These are phyloP conservation scores for Hydrolagus colliei DNA, from an alignment of 2,797 vertebrate genomes.

Conservation along the genomic window DNA sequence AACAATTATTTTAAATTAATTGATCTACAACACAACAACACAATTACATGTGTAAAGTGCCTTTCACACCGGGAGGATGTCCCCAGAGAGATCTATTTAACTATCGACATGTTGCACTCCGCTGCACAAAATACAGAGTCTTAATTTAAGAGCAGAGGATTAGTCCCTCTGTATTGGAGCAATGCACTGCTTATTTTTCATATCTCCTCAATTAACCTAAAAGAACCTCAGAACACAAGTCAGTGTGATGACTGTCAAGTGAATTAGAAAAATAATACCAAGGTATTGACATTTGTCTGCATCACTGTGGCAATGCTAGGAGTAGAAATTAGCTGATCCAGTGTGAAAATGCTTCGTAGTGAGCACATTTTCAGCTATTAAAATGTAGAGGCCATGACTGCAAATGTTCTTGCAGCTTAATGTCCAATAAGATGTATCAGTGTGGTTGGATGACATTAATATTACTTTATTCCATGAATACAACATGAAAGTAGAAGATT, in stretches of 20 bases:
- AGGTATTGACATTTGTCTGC: constrained; percentile 40
- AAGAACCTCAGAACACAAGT: constrained; percentile 48
- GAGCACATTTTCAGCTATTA: constrained; percentile 36
- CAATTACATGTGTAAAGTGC: too few relatives aligned
- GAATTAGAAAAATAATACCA: constrained; percentile 50
- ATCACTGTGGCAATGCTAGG: constrained; percentile 35
- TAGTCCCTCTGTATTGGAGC: constrained; percentile 45
- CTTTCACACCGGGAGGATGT: too few relatives aligned
- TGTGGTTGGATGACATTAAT: neutral
- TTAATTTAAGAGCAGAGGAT: constrained; percentile 47
- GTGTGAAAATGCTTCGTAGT: constrained; percentile 33
- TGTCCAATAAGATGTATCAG: neutral
- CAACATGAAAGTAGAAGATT: neutral
- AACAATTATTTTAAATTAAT: constrained; percentile 36
- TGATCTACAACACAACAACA: constrained; percentile 36
- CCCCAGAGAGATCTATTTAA: constrained; percentile 33
- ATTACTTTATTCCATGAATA: neutral
- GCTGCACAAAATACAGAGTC: constrained; percentile 37
- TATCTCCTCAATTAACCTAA: constrained; percentile 56
- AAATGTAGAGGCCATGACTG: constrained; percentile 5
- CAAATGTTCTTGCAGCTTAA: neutral
- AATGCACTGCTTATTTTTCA: constrained; percentile 47
- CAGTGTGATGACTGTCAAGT: constrained; percentile 38
- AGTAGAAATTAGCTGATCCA: constrained; percentile 35
- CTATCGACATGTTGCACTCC: constrained; percentile 37